These are phyloP conservation scores for Sinotaia quadrata DNA, from an alignment of 2,888 invertebrate species.

Conservation along the genomic window DNA sequence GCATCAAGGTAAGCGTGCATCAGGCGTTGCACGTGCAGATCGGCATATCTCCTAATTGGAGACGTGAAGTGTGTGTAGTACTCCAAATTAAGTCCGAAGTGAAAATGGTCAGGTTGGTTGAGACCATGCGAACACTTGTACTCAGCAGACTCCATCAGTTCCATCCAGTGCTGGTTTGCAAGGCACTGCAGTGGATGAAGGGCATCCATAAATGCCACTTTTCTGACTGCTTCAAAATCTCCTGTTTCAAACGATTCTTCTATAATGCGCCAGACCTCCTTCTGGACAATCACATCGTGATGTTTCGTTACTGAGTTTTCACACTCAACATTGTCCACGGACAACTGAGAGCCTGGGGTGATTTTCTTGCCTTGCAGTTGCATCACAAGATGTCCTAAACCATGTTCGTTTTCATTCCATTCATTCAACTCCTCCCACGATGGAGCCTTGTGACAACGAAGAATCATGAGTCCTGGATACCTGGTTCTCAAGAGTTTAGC, in stretches of 20 bases:
- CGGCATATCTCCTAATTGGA: constrained; percentile 47
- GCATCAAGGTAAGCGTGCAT: constrained; percentile 39
- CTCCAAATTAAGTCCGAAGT: constrained; percentile 45
- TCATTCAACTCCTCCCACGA: constrained; percentile 19
- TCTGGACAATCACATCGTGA: constrained; percentile 30
- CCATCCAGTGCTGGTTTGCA: constrained; percentile 40
- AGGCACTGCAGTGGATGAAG: constrained; percentile 41
- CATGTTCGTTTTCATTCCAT: constrained; percentile 36
- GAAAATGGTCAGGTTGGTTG: constrained; percentile 32
- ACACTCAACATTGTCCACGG: no score
- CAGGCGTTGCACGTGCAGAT: constrained; percentile 46
- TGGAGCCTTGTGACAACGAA: constrained; percentile 41
- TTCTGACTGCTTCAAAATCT: constrained; percentile 24
- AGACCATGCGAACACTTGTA: constrained; percentile 38
- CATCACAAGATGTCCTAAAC: constrained; percentile 25
- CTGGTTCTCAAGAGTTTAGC: constrained; percentile 29
- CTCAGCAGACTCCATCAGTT: constrained; percentile 42
- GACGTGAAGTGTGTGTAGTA: constrained; percentile 49
- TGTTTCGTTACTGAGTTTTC: background rate
- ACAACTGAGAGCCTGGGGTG: background rate
- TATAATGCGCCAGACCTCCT: constrained; percentile 37
- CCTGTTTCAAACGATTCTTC: constrained; percentile 4
- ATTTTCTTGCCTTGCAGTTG: constrained; percentile 12
- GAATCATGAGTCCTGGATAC: constrained; percentile 30
- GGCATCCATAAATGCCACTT: constrained; percentile 38